phyloP scores from a whole-genome alignment of 92 coral and sea anemone species.

The Phenganax subtilis region DNA sequence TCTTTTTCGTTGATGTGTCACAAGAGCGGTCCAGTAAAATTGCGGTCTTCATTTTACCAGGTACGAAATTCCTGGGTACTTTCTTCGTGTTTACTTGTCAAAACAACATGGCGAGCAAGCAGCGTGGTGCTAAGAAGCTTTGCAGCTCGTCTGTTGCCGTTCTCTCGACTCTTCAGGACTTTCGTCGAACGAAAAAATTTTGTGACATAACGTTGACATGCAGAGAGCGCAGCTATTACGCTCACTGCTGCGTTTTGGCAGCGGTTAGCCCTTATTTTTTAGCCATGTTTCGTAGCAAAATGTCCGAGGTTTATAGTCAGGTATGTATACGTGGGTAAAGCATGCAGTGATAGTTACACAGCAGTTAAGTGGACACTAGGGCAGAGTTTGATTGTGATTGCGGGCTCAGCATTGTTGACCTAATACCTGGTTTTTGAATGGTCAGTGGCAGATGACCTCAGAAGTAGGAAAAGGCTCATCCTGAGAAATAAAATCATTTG shows the following conservation, averaged over 20 bases:
- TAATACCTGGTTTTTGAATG: no score
- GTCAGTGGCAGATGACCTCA: no score
- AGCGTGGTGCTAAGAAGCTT: not conserved
- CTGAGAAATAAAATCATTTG: no score
- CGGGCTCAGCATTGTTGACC: no score
- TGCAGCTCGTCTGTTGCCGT: slow-evolving; percentile 10
- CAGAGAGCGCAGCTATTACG: slow-evolving; percentile 29
- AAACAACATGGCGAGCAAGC: not conserved
- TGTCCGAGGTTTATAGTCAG: slow-evolving; percentile 30
- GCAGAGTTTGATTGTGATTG: no score
- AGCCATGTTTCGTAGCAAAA: slow-evolving; percentile 26
- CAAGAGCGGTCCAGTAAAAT: not conserved
- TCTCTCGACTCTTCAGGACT: slow-evolving; percentile 1
- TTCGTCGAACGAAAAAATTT: slow-evolving; percentile 27
- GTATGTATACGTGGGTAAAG: not conserved
- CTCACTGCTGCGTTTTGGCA: slow-evolving; percentile 32
- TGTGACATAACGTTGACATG: slow-evolving; percentile 29
- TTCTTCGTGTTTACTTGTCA: no score
- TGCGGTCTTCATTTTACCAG: no score
- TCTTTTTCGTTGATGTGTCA: no score
- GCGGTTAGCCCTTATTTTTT: slow-evolving; percentile 32
- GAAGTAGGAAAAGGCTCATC: no score
- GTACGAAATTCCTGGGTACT: no score
- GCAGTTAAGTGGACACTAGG: no score
- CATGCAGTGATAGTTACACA: no score